These are phyloP conservation scores for Cladopsammia gracilis DNA, from an alignment of 64 coral and sea anemone genomes.

Conservation along the genomic window DNA sequence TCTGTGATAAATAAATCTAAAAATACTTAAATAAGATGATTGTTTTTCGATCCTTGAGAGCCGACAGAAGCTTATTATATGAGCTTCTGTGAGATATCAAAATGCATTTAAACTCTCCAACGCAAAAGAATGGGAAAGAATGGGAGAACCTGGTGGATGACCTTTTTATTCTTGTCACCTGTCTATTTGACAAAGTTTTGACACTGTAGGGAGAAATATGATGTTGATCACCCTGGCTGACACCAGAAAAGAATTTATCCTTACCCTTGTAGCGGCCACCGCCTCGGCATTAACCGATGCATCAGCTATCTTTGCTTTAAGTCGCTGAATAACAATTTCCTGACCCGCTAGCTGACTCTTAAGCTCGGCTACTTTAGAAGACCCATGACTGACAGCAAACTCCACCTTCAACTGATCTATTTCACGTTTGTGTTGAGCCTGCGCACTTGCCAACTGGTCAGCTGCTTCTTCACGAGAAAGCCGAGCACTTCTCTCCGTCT, in stretches of 20 bases:
- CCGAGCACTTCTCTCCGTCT: conserved; percentile 81
- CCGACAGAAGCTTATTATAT: too few relatives aligned
- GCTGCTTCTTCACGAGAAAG: conserved; percentile 87
- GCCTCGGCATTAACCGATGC: conserved; percentile 62
- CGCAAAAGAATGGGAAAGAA: too few relatives aligned
- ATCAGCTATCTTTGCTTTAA: conserved; percentile 83
- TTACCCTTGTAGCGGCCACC: conserved; percentile 80
- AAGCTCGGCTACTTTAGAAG: conserved; percentile 82
- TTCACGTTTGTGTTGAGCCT: conserved; percentile 80
- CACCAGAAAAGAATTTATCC: neutral
- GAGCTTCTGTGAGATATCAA: too few relatives aligned
- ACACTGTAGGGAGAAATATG: too few relatives aligned
- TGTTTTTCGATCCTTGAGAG: too few relatives aligned
- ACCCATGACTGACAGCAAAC: conserved; percentile 82
- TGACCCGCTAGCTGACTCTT: conserved; percentile 88
- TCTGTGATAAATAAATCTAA: too few relatives aligned
- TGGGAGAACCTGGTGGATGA: too few relatives aligned
- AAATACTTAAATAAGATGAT: too few relatives aligned
- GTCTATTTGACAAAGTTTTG: too few relatives aligned
- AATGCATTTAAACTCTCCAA: too few relatives aligned
- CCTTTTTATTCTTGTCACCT: too few relatives aligned
- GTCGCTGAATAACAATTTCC: conserved; percentile 90
- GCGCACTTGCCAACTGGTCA: conserved; percentile 86
- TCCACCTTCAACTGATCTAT: conserved; percentile 79
- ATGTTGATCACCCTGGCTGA: neutral